Base-by-base conservation (phyloP, 2,797 vertebrate species). In the Chaenodraco wilsoni region DNA sequence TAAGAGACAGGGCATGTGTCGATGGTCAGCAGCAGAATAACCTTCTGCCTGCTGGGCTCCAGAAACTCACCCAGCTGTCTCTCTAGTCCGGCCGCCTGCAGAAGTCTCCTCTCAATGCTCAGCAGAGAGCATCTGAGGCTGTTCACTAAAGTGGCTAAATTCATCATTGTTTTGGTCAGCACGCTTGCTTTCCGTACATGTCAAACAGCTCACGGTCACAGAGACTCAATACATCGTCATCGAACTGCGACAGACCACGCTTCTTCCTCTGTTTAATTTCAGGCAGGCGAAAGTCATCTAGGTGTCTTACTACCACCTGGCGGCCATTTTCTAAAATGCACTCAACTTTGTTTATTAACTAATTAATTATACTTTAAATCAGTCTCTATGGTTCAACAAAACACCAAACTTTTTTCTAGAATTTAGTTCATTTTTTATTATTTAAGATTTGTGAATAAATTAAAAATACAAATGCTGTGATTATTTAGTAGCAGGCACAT, bases 131-230 rank as follows among this genome's bases (percentile, higher is more conserved):
- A 72, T 12, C 93, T 71, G 1, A 96, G 73, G 54, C 84, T 88
- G n/a, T 87, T 74, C 3, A 94, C 23, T 14, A 95, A 83, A 6
- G 81, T 75, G 0, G 84, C 27, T 44, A 94, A 63, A 81, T 75
- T 92, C 72, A 94, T 88, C 76, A 85, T 94, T 17, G 61, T 49
- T 21, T 0, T 9, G 16, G 6, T 54, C 8, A 46, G 21, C 74
- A 77, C 69, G 41, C 37, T 83, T 11, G 9, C 4, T 37, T 31
- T 49, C 13, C 16, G 11, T 10, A 79, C 70, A 85, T 78, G 78
- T 59, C 75, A 82, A 49, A 69, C 79, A 72, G 45, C 75, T 87
- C 90, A 94, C 92, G 93, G 94, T 95, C 94, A 94, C 65, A 0
- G 40, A 27, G n/a, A 0, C 1, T 15, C 3, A 0, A 0, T 5